phyloP scores from a whole-genome alignment of 2,113 vertebrate genomes.

The Rallus limicola region DNA sequence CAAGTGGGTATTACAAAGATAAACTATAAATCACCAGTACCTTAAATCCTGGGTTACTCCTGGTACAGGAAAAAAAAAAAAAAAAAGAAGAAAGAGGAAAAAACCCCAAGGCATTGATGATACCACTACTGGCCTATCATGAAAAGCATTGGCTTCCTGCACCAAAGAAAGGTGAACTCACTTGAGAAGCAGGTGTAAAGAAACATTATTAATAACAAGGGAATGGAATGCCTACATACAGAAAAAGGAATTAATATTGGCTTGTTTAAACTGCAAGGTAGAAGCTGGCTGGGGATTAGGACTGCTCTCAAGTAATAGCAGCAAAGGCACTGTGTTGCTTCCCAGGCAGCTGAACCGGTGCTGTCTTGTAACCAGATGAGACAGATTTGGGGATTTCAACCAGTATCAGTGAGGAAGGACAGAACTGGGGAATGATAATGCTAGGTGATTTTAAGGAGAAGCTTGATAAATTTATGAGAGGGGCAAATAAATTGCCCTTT shows the following conservation, averaged over 20 bases:
- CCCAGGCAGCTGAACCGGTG: too few species aligned
- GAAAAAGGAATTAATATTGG: not conserved
- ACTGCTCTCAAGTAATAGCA: not conserved
- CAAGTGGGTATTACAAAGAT: not conserved
- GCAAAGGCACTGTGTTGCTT: rapidly evolving
- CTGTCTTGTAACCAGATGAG: not conserved
- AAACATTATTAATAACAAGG: not conserved
- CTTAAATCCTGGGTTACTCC: not conserved
- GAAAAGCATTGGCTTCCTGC: not conserved
- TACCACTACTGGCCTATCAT: not conserved
- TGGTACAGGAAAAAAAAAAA: not conserved
- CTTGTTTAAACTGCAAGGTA: not conserved
- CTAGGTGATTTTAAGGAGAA: not conserved
- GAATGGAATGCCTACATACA: not conserved
- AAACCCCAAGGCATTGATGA: not conserved
- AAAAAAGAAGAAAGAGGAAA: too few species aligned
- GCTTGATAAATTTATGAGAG: not conserved
- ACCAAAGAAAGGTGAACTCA: not conserved
- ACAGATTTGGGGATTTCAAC: not conserved
- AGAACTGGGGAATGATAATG: not conserved
- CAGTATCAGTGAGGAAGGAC: rapidly evolving
- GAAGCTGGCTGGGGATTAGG: not conserved
- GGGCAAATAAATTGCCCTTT: not conserved
- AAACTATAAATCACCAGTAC: conserved; percentile 27
- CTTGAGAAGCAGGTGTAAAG: not conserved